Evolutionary conservation across 2,888 invertebrate genomes (phyloP).

Genomic region (Lagria hirta): DNA sequence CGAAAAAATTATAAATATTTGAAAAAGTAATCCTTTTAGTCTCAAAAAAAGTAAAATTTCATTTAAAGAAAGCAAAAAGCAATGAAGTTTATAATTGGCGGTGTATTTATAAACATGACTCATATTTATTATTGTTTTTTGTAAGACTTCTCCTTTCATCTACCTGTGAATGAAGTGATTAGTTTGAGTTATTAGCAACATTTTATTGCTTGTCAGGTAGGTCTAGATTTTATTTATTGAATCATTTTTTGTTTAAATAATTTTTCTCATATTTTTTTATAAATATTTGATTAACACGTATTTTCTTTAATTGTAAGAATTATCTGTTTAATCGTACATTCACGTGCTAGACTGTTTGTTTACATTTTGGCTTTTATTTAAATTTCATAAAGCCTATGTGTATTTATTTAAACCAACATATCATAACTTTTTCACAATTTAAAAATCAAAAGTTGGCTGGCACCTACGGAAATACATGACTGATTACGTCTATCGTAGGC

Average conservation of each 20-base stretch:
- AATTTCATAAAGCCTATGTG: not conserved
- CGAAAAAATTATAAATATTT: no score
- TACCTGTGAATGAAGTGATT: constrained; percentile 29
- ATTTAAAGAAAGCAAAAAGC: constrained; percentile 14
- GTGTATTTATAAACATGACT: constrained; percentile 40
- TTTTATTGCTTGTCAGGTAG: constrained; percentile 20
- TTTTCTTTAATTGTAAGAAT: no score
- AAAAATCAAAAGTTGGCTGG: constrained; percentile 3
- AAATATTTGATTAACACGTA: constrained; percentile 1
- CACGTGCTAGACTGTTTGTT: not conserved
- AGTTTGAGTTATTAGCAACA: constrained; percentile 14
- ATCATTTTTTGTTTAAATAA: constrained; percentile 12
- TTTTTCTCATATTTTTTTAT: constrained; percentile 1
- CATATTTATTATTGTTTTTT: constrained; percentile 38
- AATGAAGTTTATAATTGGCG: constrained; percentile 36
- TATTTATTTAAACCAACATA: not conserved
- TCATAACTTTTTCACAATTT: not conserved
- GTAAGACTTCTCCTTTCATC: constrained; percentile 28
- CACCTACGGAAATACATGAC: constrained; percentile 21
- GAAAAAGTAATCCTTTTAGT: not conserved
- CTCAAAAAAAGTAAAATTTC: not conserved
- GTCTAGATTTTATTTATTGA: constrained; percentile 9
- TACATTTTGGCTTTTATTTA: not conserved
- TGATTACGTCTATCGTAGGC: constrained; percentile 26
- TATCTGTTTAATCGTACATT: not conserved